phyloP scores from a whole-genome alignment of 2,113 vertebrate species.

The Daubentonia madagascariensis region DNA sequence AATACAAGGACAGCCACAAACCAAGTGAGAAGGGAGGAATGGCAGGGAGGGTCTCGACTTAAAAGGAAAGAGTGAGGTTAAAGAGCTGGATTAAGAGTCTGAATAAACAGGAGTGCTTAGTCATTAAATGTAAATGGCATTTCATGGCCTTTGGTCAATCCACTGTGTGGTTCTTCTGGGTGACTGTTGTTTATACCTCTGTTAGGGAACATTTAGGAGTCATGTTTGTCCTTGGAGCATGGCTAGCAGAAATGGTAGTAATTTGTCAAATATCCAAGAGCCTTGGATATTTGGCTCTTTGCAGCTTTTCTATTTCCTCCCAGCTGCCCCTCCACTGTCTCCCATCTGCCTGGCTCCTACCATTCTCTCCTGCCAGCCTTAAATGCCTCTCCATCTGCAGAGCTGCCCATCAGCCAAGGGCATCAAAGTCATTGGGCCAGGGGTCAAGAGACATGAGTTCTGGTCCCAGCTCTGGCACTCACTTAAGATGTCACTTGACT shows the following conservation, averaged over 20 bases:
- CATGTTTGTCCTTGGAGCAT: neutral
- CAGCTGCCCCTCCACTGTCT: neutral
- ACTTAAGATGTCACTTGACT: neutral
- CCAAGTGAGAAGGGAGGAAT: neutral
- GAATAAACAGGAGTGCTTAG: neutral
- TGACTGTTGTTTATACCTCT: neutral
- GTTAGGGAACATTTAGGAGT: neutral
- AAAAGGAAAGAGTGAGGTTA: neutral
- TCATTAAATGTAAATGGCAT: neutral
- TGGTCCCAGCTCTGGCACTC: neutral
- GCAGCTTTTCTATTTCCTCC: neutral
- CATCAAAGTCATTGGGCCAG: neutral
- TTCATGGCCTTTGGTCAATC: neutral
- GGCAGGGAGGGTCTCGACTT: neutral
- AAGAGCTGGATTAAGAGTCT: neutral
- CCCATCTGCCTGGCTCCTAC: neutral
- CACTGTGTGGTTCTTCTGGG: neutral
- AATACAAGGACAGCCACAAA: neutral
- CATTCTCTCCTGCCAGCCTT: neutral
- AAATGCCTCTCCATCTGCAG: neutral
- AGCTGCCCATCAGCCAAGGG: neutral
- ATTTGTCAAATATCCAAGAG: too few relatives aligned
- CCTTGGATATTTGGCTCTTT: constrained; percentile 8
- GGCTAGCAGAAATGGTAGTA: neutral
- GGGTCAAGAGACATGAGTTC: neutral